phyloP scores from a whole-genome alignment of 1,140 invertebrate genomes.

The Halictus rubicundus region DNA sequence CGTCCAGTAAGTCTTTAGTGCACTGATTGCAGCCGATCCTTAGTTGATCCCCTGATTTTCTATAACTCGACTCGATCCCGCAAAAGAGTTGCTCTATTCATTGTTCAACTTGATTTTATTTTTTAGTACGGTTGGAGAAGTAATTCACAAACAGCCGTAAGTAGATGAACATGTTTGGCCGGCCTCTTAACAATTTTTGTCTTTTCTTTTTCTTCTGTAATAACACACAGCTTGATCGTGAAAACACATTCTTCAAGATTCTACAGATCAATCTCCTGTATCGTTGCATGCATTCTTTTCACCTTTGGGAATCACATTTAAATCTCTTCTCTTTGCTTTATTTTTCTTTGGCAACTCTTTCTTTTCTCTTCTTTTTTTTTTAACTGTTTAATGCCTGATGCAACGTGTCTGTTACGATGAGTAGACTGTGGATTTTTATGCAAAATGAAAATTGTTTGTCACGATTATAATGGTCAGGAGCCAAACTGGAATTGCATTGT shows the following conservation, averaged over 20 bases:
- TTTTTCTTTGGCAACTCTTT: neutral
- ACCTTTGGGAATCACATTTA: neutral
- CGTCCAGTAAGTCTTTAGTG: slow-evolving; percentile 84
- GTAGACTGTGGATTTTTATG: too few relatives aligned
- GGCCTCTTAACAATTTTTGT: neutral
- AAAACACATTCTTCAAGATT: neutral
- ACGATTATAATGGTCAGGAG: too few relatives aligned
- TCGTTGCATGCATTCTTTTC: neutral
- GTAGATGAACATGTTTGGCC: slow-evolving; percentile 72
- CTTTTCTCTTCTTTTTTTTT: neutral
- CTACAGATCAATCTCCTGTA: too few relatives aligned
- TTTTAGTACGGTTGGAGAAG: slow-evolving; percentile 85
- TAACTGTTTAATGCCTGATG: neutral
- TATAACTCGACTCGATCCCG: too few relatives aligned
- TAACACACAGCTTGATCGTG: neutral
- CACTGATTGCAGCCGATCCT: neutral
- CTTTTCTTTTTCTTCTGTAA: too few relatives aligned
- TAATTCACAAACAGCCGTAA: slow-evolving; percentile 88
- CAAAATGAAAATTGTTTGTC: too few relatives aligned
- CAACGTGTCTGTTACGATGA: neutral
- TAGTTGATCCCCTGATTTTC: neutral
- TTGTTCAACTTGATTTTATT: slow-evolving; percentile 38
- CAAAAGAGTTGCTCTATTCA: neutral
- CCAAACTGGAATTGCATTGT: too few relatives aligned
- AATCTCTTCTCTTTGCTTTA: neutral